Conservation (phyloP, 2,888 invertebrate genomes). For the Drosophila algonquin region DNA sequence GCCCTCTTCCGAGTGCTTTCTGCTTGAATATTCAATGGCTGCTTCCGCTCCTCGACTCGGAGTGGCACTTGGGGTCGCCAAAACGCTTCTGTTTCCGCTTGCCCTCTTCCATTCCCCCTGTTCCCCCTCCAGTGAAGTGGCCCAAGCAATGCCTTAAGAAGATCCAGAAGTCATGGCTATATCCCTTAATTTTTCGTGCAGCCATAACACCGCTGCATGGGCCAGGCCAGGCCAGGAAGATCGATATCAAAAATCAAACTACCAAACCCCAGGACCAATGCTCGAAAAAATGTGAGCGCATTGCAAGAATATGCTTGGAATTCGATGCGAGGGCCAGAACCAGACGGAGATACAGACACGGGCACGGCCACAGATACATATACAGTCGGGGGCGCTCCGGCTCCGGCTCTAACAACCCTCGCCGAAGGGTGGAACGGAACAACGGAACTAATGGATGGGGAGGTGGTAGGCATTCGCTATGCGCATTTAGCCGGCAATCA, state of each 20-base stretch:
- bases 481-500: constrained; percentile 81
- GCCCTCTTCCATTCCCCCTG: neutral
- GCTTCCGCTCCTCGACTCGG: constrained; percentile 63
- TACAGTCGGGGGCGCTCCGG: constrained; percentile 15
- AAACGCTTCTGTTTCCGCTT: constrained; percentile 40
- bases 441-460: constrained; percentile 8
- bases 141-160: constrained; percentile 15
- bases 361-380: constrained; percentile 11
- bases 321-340: constrained; percentile 49
- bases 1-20: constrained; percentile 44
- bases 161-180: constrained; percentile 9
- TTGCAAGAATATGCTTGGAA: constrained; percentile 66
- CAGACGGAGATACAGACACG: constrained; percentile 1
- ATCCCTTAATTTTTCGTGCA: constrained; percentile 11
- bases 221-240: constrained; percentile 5
- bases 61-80: constrained; percentile 59
- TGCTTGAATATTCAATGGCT: constrained; percentile 76
- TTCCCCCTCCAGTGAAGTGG: constrained; percentile 21
- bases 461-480: constrained; percentile 64
- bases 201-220: constrained; percentile 8
- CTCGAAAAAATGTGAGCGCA: constrained; percentile 61
- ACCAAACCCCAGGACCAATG: constrained; percentile 12
- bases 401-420: constrained; percentile 52
- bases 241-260: constrained; percentile 45
- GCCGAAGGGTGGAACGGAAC: constrained; percentile 11